These are phyloP conservation scores for Galendromus occidentalis DNA, from an alignment of 1,140 invertebrate genomes.

Conservation along the genomic window DNA sequence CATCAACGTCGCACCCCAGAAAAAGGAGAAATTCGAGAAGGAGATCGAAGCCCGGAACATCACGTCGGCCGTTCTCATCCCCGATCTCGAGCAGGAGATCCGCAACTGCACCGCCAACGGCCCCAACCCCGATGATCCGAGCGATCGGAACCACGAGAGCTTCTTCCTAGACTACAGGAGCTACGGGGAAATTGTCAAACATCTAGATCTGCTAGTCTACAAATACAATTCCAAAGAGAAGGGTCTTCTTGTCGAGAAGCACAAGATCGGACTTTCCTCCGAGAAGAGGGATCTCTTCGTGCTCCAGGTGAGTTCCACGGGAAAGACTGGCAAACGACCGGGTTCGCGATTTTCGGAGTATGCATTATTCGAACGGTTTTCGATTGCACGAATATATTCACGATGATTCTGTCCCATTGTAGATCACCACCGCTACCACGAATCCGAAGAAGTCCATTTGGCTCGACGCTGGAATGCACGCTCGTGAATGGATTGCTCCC, in stretches of 20 bases:
- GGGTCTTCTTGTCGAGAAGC: background rate
- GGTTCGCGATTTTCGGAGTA: too few relatives aligned
- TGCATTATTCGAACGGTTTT: too few relatives aligned
- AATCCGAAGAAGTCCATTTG: slow-evolving; percentile 23
- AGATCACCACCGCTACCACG: background rate
- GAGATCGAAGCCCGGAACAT: slow-evolving; percentile 2
- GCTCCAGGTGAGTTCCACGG: background rate
- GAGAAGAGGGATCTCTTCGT: background rate
- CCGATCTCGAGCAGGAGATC: slow-evolving; percentile 2
- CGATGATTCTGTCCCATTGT: background rate
- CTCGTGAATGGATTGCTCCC: slow-evolving; percentile 52
- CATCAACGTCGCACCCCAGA: background rate
- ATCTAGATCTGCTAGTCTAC: slow-evolving; percentile 2
- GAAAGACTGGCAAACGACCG: too few relatives aligned
- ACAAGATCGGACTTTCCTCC: slow-evolving; percentile 8
- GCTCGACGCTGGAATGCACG: slow-evolving; percentile 33
- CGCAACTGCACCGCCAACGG: background rate
- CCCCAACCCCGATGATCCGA: background rate
- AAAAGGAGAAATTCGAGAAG: background rate
- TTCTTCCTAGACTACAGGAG: slow-evolving; percentile 7
- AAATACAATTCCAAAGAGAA: slow-evolving; percentile 9
- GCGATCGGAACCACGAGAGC: background rate
- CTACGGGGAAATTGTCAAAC: background rate
- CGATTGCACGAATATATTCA: background rate
- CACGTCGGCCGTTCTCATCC: slow-evolving; percentile 4